Percentiles rank a stretch among this genome's conserved stretches.
These are phyloP conservation scores for Cuniculus paca DNA, from an alignment of 2,797 vertebrate species.

Conservation along the genomic window DNA sequence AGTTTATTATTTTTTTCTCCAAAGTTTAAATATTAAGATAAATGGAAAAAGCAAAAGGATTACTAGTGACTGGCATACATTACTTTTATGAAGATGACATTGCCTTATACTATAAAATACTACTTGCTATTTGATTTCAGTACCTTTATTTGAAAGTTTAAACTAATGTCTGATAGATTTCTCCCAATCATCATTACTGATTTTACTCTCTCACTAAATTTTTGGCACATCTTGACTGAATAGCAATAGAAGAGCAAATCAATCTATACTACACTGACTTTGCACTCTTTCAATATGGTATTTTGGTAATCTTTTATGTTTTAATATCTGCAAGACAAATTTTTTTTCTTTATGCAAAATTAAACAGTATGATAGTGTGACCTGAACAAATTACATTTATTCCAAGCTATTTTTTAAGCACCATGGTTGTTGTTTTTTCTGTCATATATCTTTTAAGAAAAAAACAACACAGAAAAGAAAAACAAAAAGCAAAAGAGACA, in stretches of 20 bases:
- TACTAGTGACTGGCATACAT: not conserved
- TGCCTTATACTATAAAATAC: not conserved
- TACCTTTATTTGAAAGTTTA: not conserved
- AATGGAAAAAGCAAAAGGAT: conserved; percentile 12
- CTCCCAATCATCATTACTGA: not conserved
- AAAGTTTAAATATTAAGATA: conserved; percentile 45
- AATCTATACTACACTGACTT: not conserved
- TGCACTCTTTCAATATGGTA: not conserved
- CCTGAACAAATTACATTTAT: conserved; percentile 36
- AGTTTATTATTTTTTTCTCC: conserved; percentile 14
- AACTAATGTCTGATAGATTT: not conserved
- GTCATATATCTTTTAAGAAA: no score
- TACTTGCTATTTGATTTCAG: not conserved
- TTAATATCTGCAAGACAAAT: conserved; percentile 49
- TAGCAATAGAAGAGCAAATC: not conserved
- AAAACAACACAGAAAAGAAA: no score
- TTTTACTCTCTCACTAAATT: conserved; percentile 3
- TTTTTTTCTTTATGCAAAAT: conserved; percentile 19
- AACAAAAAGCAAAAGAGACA: no score
- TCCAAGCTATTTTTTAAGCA: not conserved
- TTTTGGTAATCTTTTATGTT: conserved; percentile 34
- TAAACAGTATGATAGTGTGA: not conserved
- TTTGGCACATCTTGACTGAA: conserved; percentile 1
- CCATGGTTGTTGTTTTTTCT: not conserved
- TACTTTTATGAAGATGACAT: not conserved